phyloP scores from a whole-genome alignment of 2,797 vertebrate species.

The Sebastolobus alascanus region DNA sequence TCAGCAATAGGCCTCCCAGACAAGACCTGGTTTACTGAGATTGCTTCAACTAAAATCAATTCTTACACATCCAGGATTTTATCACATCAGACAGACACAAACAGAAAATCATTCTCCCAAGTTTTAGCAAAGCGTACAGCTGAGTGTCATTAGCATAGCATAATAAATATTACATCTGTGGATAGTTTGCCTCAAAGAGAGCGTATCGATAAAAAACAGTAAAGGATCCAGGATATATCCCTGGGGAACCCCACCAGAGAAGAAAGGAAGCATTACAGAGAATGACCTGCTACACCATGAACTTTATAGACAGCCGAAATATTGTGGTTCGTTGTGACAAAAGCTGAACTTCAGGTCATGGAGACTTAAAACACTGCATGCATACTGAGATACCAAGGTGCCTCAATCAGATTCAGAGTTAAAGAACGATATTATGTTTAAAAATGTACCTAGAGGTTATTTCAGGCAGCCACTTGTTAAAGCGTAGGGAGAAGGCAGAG shows the following conservation, averaged over 20 bases:
- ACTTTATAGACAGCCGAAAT: background rate
- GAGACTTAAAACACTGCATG: background rate
- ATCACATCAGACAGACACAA: background rate
- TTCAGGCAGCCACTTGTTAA: background rate
- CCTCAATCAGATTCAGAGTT: background rate
- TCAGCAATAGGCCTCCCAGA: background rate
- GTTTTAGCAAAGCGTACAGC: background rate
- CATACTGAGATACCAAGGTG: background rate
- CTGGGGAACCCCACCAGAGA: conserved; percentile 4
- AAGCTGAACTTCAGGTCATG: background rate
- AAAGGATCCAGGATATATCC: background rate
- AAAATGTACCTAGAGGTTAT: background rate
- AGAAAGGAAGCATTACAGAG: background rate
- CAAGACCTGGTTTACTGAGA: background rate
- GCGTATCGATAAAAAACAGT: background rate
- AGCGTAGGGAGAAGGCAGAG: background rate
- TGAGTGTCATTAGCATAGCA: background rate
- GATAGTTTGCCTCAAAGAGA: background rate
- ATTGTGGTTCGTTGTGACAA: background rate
- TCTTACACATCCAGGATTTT: background rate
- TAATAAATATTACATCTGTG: background rate
- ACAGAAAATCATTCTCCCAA: background rate
- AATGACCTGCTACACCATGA: background rate
- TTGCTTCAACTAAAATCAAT: background rate
- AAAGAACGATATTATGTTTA: background rate